A percentile compares a stretch with the other conserved stretches of the same genome.
phyloP scores from a whole-genome alignment of 2,113 vertebrate species.

The Mustelus asterias region DNA sequence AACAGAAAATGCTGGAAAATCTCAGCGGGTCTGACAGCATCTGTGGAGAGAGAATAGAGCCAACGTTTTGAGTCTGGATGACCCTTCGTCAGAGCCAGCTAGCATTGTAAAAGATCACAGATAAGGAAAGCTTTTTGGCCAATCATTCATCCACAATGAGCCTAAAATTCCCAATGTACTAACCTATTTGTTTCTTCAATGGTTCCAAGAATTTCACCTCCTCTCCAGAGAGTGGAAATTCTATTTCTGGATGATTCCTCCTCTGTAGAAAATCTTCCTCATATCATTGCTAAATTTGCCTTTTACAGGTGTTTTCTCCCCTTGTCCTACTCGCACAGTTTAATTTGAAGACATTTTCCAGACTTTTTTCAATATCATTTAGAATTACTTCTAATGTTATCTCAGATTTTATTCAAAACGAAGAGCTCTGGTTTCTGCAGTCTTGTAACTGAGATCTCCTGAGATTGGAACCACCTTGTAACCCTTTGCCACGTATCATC shows the following conservation, averaged over 20 bases:
- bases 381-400: neutral
- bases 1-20: too few relatives aligned
- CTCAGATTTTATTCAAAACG: too few relatives aligned
- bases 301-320: neutral
- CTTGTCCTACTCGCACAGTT: neutral
- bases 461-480: neutral
- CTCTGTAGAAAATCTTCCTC: neutral
- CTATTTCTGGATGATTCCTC: neutral
- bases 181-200: neutral
- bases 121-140: too few relatives aligned
- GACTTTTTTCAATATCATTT: neutral
- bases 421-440: neutral
- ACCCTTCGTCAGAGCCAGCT: too few relatives aligned
- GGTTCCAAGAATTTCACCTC: neutral
- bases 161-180: neutral
- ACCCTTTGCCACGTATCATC: neutral
- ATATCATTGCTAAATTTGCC: neutral
- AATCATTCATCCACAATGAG: too few relatives aligned
- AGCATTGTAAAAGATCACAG: neutral
- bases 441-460: neutral
- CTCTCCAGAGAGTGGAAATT: neutral
- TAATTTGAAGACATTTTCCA: neutral
- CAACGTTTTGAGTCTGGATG: too few relatives aligned
- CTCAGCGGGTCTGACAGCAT: too few relatives aligned
- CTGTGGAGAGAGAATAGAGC: too few relatives aligned